These are phyloP conservation scores for Acanthornis magna DNA, from an alignment of 2,797 vertebrate genomes.

Conservation along the genomic window DNA sequence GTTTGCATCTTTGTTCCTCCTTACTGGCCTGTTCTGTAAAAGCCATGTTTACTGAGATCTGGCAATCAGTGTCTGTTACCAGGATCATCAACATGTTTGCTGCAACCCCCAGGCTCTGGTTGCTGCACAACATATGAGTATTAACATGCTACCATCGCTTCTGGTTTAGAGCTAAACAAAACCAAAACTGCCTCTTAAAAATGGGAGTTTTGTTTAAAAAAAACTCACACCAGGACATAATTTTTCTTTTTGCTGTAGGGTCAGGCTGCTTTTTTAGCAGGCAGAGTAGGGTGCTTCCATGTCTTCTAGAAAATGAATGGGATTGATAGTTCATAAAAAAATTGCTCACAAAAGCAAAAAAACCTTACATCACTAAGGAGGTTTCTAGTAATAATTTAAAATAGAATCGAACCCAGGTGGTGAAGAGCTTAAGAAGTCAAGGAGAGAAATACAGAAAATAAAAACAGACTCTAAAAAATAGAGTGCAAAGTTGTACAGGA, in stretches of 20 bases:
- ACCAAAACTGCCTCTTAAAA: not conserved
- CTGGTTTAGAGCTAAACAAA: not conserved
- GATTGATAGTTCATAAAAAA: not conserved
- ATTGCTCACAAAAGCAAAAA: not conserved
- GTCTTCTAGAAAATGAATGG: not conserved
- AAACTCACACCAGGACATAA: not conserved
- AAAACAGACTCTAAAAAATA: not conserved
- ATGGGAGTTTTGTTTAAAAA: not conserved
- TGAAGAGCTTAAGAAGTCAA: not conserved
- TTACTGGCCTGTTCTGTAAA: not conserved
- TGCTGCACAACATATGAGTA: not conserved
- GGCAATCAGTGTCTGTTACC: not conserved
- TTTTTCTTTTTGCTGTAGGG: not conserved
- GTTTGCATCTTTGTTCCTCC: not conserved
- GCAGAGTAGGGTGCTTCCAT: not conserved
- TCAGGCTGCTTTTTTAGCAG: not conserved
- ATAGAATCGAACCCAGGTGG: not conserved
- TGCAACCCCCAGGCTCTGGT: not conserved
- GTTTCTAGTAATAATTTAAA: not conserved
- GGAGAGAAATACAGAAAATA: not conserved
- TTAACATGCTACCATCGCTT: not conserved
- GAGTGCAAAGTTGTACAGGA: not conserved
- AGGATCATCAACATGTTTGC: not conserved
- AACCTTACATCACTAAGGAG: not conserved
- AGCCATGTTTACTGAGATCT: not conserved